phyloP scores from a whole-genome alignment of 2,113 vertebrate genomes.

The Oncorhynchus nerka region DNA sequence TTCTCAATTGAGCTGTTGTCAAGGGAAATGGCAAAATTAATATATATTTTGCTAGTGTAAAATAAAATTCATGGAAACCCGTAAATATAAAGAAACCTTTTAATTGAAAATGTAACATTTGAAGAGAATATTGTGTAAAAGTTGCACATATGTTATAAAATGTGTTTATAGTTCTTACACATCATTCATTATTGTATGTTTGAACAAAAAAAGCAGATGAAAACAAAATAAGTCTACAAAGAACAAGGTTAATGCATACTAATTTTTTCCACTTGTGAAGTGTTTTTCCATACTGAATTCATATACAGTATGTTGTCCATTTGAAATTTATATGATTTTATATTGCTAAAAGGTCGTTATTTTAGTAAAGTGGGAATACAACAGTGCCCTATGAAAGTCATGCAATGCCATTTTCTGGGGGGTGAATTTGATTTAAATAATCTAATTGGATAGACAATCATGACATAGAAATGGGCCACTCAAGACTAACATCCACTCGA shows the following conservation, averaged over 20 bases:
- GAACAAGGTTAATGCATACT: conserved; percentile 75
- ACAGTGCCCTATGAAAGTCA: conserved; percentile 48
- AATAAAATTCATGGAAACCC: conserved; percentile 87
- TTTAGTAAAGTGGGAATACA: conserved; percentile 55
- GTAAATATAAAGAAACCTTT: conserved; percentile 89
- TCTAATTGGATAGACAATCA: conserved; percentile 74
- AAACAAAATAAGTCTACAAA: conserved; percentile 51
- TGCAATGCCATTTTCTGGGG: conserved; percentile 66
- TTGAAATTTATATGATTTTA: conserved; percentile 61
- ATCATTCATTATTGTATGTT: conserved; percentile 84
- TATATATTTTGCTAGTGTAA: conserved; percentile 99
- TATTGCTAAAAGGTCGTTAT: conserved; percentile 61
- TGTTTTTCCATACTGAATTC: conserved; percentile 66
- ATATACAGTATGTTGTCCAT: conserved; percentile 53
- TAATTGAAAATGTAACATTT: conserved; percentile 89
- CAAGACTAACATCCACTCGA: conserved; percentile 69
- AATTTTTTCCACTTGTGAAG: conserved; percentile 77
- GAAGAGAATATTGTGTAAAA: conserved; percentile 92
- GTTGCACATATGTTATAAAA: conserved; percentile 89
- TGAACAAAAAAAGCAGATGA: conserved; percentile 61
- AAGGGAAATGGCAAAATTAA: conserved; percentile 89
- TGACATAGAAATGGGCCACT: conserved; percentile 63
- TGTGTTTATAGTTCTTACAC: conserved; percentile 84
- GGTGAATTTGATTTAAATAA: conserved; percentile 44
- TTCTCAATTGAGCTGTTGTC: conserved; percentile 96